Conservation (phyloP, 1,140 invertebrate genomes). For the Macrobrachium nipponense region DNA sequence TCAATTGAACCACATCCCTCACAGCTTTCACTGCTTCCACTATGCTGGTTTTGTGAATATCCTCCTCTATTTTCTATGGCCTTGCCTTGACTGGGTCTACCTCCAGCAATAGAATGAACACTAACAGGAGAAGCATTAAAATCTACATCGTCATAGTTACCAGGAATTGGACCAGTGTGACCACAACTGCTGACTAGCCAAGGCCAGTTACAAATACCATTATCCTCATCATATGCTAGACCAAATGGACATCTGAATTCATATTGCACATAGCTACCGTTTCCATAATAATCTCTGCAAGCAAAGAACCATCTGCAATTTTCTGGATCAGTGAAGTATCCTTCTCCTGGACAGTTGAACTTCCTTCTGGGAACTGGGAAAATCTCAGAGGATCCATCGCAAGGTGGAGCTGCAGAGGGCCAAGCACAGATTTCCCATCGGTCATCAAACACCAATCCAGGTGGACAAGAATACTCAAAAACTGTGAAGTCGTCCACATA, state of each 20-base stretch:
- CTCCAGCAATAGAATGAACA: constrained; percentile 38
- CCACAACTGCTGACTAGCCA: constrained; percentile 81
- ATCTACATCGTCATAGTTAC: constrained; percentile 25
- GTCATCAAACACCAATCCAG: constrained; percentile 84
- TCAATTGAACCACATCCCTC: constrained; percentile 43
- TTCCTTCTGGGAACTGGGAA: constrained; percentile 76
- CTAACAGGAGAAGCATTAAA: constrained; percentile 44
- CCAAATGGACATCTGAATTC: constrained; percentile 88
- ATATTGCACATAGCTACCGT: constrained; percentile 77
- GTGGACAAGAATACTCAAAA: constrained; percentile 86
- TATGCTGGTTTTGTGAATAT: constrained; percentile 26
- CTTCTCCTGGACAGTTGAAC: constrained; percentile 70
- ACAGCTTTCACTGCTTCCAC: constrained; percentile 37
- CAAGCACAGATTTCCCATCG: constrained; percentile 84
- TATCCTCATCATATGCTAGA: constrained; percentile 81
- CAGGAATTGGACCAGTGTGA: constrained; percentile 65
- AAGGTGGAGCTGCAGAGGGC: constrained; percentile 80
- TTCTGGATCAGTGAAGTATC: constrained; percentile 83
- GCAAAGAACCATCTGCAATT: constrained; percentile 90
- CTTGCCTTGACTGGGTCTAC: constrained; percentile 44
- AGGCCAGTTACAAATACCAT: constrained; percentile 83
- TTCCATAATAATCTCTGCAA: constrained; percentile 78
- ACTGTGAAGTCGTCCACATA: constrained; percentile 80
- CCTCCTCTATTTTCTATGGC: constrained; percentile 4
- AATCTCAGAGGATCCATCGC: constrained; percentile 73